These are phyloP conservation scores for Lasiommata megera DNA, from an alignment of 2,888 invertebrate genomes.

Conservation along the genomic window DNA sequence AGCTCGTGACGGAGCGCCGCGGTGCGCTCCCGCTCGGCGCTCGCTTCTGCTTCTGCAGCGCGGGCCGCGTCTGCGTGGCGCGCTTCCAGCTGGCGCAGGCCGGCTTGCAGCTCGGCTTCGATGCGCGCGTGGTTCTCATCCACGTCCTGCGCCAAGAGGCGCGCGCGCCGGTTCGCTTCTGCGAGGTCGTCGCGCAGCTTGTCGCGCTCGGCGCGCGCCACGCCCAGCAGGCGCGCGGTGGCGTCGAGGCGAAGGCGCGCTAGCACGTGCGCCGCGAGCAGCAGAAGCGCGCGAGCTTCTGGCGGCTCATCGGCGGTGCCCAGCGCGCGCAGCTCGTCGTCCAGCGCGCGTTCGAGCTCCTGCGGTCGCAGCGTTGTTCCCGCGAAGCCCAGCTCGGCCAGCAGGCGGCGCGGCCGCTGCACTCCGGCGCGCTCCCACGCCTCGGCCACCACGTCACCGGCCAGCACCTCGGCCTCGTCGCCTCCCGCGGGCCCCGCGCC, in stretches of 20 bases:
- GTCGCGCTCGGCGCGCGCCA: conserved; percentile 87
- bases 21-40: conserved; percentile 88
- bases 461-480: conserved; percentile 40
- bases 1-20: conserved; percentile 80
- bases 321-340: conserved; percentile 80
- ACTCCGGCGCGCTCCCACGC: conserved; percentile 88
- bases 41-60: conserved; percentile 85
- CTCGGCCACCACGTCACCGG: conserved; percentile 82
- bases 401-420: conserved; percentile 82
- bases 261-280: conserved; percentile 84
- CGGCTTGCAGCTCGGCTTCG: conserved; percentile 88
- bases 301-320: conserved; percentile 32
- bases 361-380: conserved; percentile 79
- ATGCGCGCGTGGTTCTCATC: conserved; percentile 93
- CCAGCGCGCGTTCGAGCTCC: conserved; percentile 85
- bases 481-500: conserved; percentile 11
- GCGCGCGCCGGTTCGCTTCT: conserved; percentile 91
- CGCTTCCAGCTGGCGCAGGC: conserved; percentile 86
- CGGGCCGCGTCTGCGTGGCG: conserved; percentile 89
- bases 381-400: conserved; percentile 86
- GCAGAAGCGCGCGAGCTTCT: conserved; percentile 55
- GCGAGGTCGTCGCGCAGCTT: conserved; percentile 89
- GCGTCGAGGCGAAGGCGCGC: conserved; percentile 87
- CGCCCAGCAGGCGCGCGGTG: conserved; percentile 86
- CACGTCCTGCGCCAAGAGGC: conserved; percentile 92